phyloP scores from a whole-genome alignment of 2,888 invertebrate genomes.

The Cremastinae sp. region DNA sequence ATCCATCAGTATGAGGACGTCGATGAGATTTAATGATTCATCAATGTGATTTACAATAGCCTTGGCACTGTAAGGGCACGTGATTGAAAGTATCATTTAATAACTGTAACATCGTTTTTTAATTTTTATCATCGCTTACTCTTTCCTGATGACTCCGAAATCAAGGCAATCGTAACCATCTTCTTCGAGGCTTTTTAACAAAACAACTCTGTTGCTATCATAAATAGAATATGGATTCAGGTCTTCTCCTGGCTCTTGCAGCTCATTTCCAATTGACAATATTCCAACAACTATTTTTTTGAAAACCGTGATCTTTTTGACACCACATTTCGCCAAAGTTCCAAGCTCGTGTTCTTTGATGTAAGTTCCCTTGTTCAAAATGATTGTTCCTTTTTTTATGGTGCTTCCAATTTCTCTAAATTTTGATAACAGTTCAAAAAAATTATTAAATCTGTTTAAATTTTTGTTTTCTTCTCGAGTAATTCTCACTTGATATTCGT shows the following conservation, averaged over 20 bases:
- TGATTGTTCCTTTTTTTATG: slow-evolving; percentile 75
- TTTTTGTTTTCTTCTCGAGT: neutral
- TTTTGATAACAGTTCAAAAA: neutral
- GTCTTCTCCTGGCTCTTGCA: slow-evolving; percentile 85
- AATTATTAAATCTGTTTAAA: neutral
- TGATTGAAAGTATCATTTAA: neutral
- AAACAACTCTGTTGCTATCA: slow-evolving; percentile 94
- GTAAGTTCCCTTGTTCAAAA: slow-evolving; percentile 82
- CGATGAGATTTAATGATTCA: slow-evolving; percentile 83
- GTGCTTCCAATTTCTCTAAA: slow-evolving; percentile 82
- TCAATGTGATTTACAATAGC: slow-evolving; percentile 84
- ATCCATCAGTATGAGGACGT: slow-evolving; percentile 94
- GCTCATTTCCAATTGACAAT: slow-evolving; percentile 96
- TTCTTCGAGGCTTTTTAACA: slow-evolving; percentile 87
- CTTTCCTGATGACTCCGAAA: slow-evolving; percentile 90
- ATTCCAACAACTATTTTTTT: slow-evolving; percentile 88
- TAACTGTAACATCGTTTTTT: neutral
- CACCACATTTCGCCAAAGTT: slow-evolving; percentile 86
- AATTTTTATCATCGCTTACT: slow-evolving; percentile 82
- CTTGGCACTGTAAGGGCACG: slow-evolving; percentile 81
- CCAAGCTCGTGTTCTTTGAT: slow-evolving; percentile 87
- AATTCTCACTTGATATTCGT: slow-evolving; percentile 88
- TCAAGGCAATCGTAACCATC: slow-evolving; percentile 86
- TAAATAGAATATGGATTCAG: slow-evolving; percentile 89
- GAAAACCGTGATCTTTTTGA: slow-evolving; percentile 81